A percentile compares a stretch with the other conserved stretches of the same genome.
Conservation (phyloP, 2,888 invertebrate genomes). For the Petrolisthes cinctipes region DNA sequence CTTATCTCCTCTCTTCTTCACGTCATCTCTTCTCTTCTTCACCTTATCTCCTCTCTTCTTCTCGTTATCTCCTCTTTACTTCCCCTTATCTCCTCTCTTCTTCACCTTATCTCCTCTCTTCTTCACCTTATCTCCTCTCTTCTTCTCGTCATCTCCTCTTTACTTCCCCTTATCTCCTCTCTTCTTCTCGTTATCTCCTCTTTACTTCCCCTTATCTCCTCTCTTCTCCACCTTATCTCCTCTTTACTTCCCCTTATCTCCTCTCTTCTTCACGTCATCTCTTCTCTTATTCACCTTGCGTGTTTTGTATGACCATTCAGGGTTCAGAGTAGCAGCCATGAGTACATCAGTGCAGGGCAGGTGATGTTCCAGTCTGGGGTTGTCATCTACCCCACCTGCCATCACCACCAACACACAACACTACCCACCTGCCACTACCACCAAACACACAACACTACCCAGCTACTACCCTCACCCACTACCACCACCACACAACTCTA, state of each 20-base stretch:
- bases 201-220: not conserved
- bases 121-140: not conserved
- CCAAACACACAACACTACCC: not conserved
- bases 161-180: not conserved
- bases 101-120: not conserved
- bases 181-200: not conserved
- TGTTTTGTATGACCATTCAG: not conserved
- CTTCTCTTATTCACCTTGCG: not conserved
- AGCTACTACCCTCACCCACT: not conserved
- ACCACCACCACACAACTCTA: conserved; percentile 1
- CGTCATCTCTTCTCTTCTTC: not conserved
- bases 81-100: not conserved
- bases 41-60: not conserved
- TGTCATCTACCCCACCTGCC: no score
- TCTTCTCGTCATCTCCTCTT: not conserved
- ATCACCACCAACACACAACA: conserved; percentile 21
- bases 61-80: not conserved
- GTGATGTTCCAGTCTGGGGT: not conserved
- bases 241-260: not conserved
- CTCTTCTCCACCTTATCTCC: not conserved
- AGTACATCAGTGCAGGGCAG: conserved; percentile 28
- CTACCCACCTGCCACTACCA: not conserved
- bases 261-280: not conserved
- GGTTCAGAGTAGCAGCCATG: not conserved
- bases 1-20: not conserved